Base-by-base conservation (phyloP, 53 echinoderm and acorn worm species). In the Apostichopus leukothele region DNA sequence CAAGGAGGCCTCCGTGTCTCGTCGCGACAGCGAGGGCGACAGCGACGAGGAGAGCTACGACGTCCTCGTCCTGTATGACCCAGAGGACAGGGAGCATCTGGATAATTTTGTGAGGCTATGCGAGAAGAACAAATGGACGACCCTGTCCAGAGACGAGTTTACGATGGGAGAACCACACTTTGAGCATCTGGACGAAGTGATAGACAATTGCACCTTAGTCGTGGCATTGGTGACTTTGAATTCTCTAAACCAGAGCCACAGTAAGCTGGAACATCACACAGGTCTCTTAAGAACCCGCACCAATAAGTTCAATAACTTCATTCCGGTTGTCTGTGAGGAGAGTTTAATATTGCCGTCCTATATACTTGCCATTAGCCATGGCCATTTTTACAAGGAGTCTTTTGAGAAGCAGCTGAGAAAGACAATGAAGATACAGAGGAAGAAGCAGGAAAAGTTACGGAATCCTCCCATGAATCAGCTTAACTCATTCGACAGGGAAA, bases 81-180 rank as follows among this genome's bases (percentile, higher is more conserved):
- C 54, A 81, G 18, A 54, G 20, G 81, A 81, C 55, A 51, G 19
- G 23, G 22, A 21, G 9, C 52, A 81, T 59, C 11, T 59, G 60
- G 51, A 11, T 5, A 81, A 22, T 11, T 81, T 81, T 21, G 21
- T 55, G 23, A 57, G 4, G 3, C 53, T 81, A 21, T 81, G 81
- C 54, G 60, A 81, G 6, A 54, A 54, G 81, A 22, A 81, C 23
- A 0, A 9, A 9, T 81, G 54, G 81, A 59, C 81, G 2, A 81
- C 81, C 53, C 55, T 54, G 22, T 55, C 81, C n/a, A 81, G 55
- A 51, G 55, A 81, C 11, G 81, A 81, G n/a, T 81, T 81, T 12
- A 50, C 81, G 5, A n/a, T 55, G 21, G 81, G 81, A 19, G 81
- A 81, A 9, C 57, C 11, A 3, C 55, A 59, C 5, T 81, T 81